A percentile compares a stretch with the other conserved stretches of the same genome.
phyloP scores from a whole-genome alignment of 2,797 vertebrate genomes.

The Parambassis ranga region DNA sequence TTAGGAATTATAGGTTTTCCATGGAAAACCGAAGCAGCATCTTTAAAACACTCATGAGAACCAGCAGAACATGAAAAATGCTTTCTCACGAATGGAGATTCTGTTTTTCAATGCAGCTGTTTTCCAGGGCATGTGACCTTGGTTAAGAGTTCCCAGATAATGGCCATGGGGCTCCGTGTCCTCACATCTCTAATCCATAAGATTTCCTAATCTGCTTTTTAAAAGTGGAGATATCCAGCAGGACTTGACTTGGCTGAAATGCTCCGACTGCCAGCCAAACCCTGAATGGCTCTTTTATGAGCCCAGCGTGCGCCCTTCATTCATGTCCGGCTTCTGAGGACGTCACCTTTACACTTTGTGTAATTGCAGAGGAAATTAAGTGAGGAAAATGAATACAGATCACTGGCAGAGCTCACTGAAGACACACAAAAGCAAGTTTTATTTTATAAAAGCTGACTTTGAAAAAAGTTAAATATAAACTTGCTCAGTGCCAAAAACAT shows the following conservation, averaged over 20 bases:
- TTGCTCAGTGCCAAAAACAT: neutral
- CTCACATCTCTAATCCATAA: constrained; percentile 39
- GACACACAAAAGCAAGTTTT: neutral
- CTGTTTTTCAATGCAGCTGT: constrained; percentile 46
- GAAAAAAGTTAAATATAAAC: constrained; percentile 3
- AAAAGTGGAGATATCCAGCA: constrained; percentile 41
- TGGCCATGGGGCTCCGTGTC: neutral
- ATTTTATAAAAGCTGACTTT: neutral
- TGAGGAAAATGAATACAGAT: constrained; percentile 8
- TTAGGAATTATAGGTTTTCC: too few species aligned
- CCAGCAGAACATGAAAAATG: neutral
- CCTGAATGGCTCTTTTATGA: constrained; percentile 30
- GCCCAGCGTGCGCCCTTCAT: neutral
- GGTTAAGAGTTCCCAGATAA: constrained; percentile 26
- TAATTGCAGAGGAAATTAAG: constrained; percentile 41
- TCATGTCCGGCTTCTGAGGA: neutral
- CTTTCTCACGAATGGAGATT: constrained; percentile 22
- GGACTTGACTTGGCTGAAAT: constrained; percentile 20
- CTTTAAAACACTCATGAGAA: constrained; percentile 6
- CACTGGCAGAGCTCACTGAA: neutral
- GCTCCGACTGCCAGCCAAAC: constrained; percentile 9
- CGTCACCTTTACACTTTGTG: neutral
- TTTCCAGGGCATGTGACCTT: constrained; percentile 29
- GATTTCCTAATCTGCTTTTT: constrained; percentile 50
- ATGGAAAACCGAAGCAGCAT: neutral